Percentiles rank a stretch among this genome's conserved stretches.
phyloP scores from a whole-genome alignment of 2,797 vertebrate species.

The Corythornis leucogaster region DNA sequence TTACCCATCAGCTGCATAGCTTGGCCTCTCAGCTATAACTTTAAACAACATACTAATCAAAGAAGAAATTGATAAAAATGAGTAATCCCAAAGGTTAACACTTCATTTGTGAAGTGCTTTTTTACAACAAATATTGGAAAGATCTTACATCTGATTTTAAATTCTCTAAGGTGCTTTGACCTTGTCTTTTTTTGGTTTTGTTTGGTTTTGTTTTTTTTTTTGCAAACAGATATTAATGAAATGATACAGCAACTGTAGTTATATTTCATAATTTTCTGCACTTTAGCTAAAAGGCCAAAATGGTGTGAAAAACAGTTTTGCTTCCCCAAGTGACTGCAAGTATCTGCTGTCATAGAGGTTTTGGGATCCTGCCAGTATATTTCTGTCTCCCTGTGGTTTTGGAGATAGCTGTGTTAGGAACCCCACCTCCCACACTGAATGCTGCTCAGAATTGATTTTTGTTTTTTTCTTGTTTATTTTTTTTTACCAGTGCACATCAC shows the following conservation, averaged over 20 bases:
- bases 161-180: neutral
- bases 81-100: neutral
- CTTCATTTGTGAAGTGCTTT: neutral
- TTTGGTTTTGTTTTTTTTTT: neutral
- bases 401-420: neutral
- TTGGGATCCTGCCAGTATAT: neutral
- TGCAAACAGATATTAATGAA: neutral
- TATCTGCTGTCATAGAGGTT: neutral
- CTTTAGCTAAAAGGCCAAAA: neutral
- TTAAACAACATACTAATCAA: accelerated
- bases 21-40: neutral
- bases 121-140: neutral
- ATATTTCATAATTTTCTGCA: neutral
- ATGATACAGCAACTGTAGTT: neutral
- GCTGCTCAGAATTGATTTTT: neutral
- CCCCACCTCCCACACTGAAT: neutral
- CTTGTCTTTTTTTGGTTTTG: neutral
- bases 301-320: neutral
- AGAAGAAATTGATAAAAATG: neutral
- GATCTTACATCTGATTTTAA: neutral
- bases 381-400: neutral
- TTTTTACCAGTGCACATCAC: neutral
- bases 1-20: neutral
- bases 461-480: neutral
- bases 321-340: neutral